Base-by-base conservation (phyloP, 2,888 invertebrate genomes). In the Meiosimyza decipiens region DNA sequence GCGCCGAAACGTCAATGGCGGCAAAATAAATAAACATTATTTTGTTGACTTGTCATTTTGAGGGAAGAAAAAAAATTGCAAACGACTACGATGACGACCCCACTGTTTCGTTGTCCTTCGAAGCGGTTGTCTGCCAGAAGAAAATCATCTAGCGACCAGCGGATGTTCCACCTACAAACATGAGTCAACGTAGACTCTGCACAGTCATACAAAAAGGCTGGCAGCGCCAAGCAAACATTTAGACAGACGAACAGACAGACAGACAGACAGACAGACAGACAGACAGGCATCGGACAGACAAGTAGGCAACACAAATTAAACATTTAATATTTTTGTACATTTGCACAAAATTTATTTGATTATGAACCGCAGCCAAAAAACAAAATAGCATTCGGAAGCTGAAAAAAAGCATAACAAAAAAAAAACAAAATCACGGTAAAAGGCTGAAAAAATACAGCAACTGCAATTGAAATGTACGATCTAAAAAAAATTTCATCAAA, bases 261-360 rank as follows among this genome's bases (percentile, higher is more conserved):
- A 9, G 15, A 40, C 40, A 15, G 40, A 6, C 59, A n/a, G 28
- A 59, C 59, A 3, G 15, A 62, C 40, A 40, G 40, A 40, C 40
- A 40, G 57, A 57, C 57, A 57, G 28, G 3, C 57, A 9, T 12
- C 28, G 51, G 22, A 11, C 28, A 16, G 18, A 50, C 65, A 7
- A 33, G 40, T n/a, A 52, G 15, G 16, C 71, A 71, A 55, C 40
- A 65, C 71, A 59, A 71, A 71, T 71, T 64, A 71, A 64, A 65
- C 71, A 64, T 65, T 71, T 71, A 49, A 71, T 65, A 71, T 72
- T 72, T 72, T 72, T 57, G 69, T 72, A 69, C 68, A 69, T 51
- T 68, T 60, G 68, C 64, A 68, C 55, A 69, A 68, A 54, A 72
- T 64, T 64, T 64, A 64, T 63, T 73, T 59, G 59, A 55, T 50